A percentile compares a stretch with the other conserved stretches of the same genome.
phyloP scores from a whole-genome alignment of 2,113 vertebrate genomes.

The Corythoichthys haematopterus region DNA sequence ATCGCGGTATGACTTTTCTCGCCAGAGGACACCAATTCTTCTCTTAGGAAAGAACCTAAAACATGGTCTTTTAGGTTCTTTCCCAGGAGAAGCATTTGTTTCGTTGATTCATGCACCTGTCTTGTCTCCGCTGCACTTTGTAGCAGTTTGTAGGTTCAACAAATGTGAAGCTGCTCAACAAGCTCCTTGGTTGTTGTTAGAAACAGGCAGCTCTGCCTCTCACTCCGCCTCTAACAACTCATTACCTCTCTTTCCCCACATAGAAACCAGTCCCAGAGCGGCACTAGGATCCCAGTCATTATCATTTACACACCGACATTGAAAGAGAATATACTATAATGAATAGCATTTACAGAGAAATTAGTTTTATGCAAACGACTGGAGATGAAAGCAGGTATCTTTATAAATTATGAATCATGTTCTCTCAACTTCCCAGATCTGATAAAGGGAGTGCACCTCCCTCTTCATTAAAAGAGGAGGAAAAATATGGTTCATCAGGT shows the following conservation, averaged over 20 bases:
- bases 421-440: conserved; percentile 84
- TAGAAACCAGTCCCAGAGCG: conserved; percentile 54
- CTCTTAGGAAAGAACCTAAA: not conserved
- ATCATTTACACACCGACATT: conserved; percentile 37
- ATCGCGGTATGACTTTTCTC: too few species aligned
- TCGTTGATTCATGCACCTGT: not conserved
- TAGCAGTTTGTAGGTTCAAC: conserved; percentile 34
- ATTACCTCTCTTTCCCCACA: conserved; percentile 58
- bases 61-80: not conserved
- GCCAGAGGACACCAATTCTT: not conserved
- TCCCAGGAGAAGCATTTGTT: conserved; percentile 4
- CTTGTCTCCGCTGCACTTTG: conserved; percentile 18
- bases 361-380: conserved; percentile 99
- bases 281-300: conserved; percentile 30
- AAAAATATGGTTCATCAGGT: conserved; percentile 56
- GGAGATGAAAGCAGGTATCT: conserved; percentile 98
- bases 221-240: conserved; percentile 50
- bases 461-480: conserved; percentile 88
- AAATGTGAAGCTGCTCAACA: conserved; percentile 24
- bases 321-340: conserved; percentile 77
- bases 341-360: conserved; percentile 83
- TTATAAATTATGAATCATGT: conserved; percentile 99
- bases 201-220: conserved; percentile 42
- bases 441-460: conserved; percentile 88
- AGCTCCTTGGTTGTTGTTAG: conserved; percentile 29